Evolutionary conservation across 2,113 vertebrate species (phyloP).

Genomic region (Silurus asotus): DNA sequence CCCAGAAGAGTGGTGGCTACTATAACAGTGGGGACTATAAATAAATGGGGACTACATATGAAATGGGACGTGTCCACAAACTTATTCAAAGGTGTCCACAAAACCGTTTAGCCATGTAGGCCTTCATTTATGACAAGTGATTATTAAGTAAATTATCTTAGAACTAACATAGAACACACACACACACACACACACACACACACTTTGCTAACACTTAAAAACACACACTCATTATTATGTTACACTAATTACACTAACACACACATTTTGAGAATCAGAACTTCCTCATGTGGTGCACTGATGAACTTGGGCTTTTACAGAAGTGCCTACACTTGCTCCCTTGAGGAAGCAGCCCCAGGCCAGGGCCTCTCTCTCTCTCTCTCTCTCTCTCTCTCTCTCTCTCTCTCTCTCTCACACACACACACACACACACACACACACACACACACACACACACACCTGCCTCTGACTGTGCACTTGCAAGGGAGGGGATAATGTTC

Average conservation of each 20-base stretch:
- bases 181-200: too few species aligned
- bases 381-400: constrained; percentile 10
- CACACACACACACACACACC: constrained; percentile 27
- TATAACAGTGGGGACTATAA: too few species aligned
- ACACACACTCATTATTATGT: not conserved
- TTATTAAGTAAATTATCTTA: too few species aligned
- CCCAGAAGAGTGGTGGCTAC: too few species aligned
- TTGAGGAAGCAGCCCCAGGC: constrained; percentile 58
- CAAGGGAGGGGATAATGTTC: constrained; percentile 12
- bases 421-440: constrained; percentile 26
- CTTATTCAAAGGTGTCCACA: too few species aligned
- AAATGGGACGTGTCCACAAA: too few species aligned
- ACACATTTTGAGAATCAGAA: not conserved
- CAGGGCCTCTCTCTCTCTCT: constrained; percentile 1
- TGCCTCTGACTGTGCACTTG: constrained; percentile 35
- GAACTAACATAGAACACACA: too few species aligned
- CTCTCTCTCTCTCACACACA: not conserved
- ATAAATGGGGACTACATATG: too few species aligned
- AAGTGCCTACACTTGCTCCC: constrained; percentile 1
- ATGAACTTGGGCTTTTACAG: constrained; percentile 9
- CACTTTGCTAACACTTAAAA: not conserved
- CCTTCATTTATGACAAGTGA: too few species aligned
- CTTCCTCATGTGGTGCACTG: not conserved
- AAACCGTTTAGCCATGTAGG: too few species aligned
- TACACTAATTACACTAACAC: not conserved